These are phyloP conservation scores for Carterocephalus palaemon DNA, from an alignment of 2,888 invertebrate species.

Conservation along the genomic window DNA sequence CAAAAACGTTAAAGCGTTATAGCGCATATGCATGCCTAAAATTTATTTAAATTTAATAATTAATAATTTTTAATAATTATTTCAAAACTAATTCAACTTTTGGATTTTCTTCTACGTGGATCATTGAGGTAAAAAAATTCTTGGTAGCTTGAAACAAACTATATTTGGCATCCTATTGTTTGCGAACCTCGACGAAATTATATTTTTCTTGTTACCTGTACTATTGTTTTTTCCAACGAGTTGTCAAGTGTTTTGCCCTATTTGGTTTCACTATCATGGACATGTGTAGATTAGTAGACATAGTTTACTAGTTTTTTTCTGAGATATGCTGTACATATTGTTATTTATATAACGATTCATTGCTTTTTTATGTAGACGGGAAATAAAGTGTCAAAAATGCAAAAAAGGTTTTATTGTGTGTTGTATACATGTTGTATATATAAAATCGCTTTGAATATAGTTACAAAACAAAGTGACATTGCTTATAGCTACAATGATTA, in stretches of 20 bases:
- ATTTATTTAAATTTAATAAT: not conserved
- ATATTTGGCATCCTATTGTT: constrained; percentile 23
- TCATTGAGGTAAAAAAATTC: constrained; percentile 15
- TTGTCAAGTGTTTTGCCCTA: constrained; percentile 22
- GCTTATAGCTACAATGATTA: no score
- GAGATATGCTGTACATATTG: constrained; percentile 1
- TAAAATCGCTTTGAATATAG: no score
- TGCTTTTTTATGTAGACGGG: not conserved
- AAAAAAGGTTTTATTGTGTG: no score
- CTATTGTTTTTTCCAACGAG: constrained; percentile 23
- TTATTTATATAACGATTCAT: not conserved
- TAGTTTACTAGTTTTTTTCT: constrained; percentile 1
- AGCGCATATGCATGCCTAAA: no score
- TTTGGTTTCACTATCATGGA: constrained; percentile 24
- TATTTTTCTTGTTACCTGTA: constrained; percentile 23
- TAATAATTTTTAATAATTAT: not conserved
- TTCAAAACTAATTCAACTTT: not conserved
- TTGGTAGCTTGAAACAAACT: constrained; percentile 19
- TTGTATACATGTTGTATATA: no score
- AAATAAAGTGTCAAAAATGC: constrained; percentile 12
- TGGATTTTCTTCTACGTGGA: not conserved
- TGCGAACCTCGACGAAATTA: constrained; percentile 24
- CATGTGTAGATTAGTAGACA: constrained; percentile 10
- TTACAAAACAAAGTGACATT: no score
- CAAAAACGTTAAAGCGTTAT: no score